Evolutionary conservation across 2,113 vertebrate genomes (phyloP).

Genomic region (Myotis brandtii): DNA sequence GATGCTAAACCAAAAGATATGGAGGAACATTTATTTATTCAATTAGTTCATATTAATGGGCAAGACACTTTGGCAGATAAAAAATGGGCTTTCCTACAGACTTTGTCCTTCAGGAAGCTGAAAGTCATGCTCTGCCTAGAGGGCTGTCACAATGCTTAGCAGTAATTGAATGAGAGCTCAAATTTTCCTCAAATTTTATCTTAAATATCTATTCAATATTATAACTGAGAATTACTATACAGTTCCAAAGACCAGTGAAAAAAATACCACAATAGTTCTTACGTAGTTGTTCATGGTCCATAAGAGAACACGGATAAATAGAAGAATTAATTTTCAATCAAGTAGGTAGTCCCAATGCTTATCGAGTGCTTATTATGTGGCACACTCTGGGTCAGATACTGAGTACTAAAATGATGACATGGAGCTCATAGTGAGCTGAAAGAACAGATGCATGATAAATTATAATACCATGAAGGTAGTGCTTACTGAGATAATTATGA

Average conservation of each 20-base stretch:
- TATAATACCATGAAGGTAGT: not conserved
- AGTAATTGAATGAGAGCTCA: not conserved
- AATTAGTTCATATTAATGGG: not conserved
- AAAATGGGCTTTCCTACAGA: not conserved
- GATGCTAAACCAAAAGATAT: not conserved
- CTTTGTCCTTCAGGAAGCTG: not conserved
- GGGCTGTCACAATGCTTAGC: not conserved
- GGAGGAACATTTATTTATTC: not conserved
- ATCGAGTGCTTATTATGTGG: not conserved
- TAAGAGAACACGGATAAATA: not conserved
- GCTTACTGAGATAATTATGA: slow-evolving; percentile 10
- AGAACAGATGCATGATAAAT: not conserved
- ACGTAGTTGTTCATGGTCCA: not conserved
- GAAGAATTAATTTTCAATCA: slow-evolving; percentile 35
- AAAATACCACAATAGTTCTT: not conserved
- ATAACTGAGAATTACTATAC: not conserved
- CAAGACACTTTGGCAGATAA: not conserved
- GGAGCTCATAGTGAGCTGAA: not conserved
- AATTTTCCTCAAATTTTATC: slow-evolving; percentile 7
- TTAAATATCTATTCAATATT: not conserved
- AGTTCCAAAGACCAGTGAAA: not conserved
- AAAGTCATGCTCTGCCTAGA: not conserved
- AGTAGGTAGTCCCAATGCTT: not conserved
- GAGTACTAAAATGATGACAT: not conserved
- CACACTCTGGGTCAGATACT: not conserved